phyloP scores from a whole-genome alignment of 2,797 vertebrate species.

The Enteromius argenteus region DNA sequence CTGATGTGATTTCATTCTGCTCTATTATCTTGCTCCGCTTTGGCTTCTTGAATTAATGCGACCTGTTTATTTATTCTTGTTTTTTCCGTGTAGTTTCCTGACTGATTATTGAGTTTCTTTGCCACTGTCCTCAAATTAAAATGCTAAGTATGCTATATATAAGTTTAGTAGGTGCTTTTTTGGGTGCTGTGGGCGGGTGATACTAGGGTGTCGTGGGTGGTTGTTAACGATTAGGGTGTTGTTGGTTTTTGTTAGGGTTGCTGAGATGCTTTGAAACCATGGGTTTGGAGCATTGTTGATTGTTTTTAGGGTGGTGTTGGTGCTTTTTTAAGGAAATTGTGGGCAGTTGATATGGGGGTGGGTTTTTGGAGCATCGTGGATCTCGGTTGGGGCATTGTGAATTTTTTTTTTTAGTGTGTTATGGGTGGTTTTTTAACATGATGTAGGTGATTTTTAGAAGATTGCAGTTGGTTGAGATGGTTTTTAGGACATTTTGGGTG shows the following conservation, averaged over 20 bases:
- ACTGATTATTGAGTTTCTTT: constrained; percentile 19
- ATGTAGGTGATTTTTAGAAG: too few species aligned
- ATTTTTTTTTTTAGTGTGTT: too few species aligned
- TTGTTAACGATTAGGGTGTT: background rate
- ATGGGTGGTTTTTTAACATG: too few species aligned
- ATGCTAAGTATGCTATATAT: background rate
- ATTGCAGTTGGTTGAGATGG: too few species aligned
- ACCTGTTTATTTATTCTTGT: constrained; percentile 35
- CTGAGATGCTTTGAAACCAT: background rate
- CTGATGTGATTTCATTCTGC: constrained; percentile 25
- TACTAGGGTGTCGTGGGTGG: background rate
- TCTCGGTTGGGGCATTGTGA: too few species aligned
- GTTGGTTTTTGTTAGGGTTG: background rate
- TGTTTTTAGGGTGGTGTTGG: too few species aligned
- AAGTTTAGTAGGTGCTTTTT: background rate
- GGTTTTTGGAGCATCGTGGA: too few species aligned
- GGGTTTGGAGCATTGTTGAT: too few species aligned
- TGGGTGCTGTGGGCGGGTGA: background rate
- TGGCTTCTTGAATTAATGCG: constrained; percentile 29
- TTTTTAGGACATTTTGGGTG: background rate
- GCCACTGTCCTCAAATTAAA: constrained; percentile 11
- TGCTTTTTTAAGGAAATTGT: too few species aligned
- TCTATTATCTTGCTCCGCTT: constrained; percentile 7
- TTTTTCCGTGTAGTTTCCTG: constrained; percentile 11
- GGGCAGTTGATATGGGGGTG: too few species aligned